phyloP scores from a whole-genome alignment of 2,113 vertebrate genomes.

The Mixornis gularis region DNA sequence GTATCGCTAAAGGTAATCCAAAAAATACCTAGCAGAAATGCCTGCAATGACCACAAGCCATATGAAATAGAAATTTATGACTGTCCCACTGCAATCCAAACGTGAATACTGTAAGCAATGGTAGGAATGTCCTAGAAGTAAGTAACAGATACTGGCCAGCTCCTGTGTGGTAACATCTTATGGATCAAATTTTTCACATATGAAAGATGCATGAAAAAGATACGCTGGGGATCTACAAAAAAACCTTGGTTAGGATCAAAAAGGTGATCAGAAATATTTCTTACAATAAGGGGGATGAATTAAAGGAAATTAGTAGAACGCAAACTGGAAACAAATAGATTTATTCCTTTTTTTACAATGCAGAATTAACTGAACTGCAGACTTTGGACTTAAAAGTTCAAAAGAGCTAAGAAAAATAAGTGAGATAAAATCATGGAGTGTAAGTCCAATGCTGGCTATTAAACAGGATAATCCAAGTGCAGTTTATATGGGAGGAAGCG shows the following conservation, averaged over 20 bases:
- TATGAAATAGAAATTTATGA: not conserved
- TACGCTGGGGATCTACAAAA: not conserved
- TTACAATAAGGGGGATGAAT: not conserved
- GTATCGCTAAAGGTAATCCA: not conserved
- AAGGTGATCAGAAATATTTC: not conserved
- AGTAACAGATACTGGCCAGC: not conserved
- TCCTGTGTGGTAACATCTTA: not conserved
- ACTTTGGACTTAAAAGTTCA: not conserved
- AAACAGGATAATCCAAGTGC: not conserved
- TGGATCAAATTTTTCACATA: not conserved
- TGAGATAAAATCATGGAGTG: not conserved
- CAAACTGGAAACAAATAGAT: not conserved
- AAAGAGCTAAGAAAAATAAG: not conserved
- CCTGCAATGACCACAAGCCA: not conserved
- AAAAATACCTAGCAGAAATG: not conserved
- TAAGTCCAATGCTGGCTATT: not conserved
- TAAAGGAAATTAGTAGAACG: not conserved
- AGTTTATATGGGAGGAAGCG: not conserved
- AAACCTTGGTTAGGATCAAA: not conserved
- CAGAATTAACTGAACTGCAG: not conserved
- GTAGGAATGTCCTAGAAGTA: not conserved
- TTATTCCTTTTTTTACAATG: not conserved
- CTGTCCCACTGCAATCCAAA: not conserved
- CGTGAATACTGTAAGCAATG: not conserved
- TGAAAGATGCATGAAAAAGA: not conserved